Evolutionary conservation across 2,888 invertebrate species (phyloP), one percentile per base, ranked within the genome.

Genomic region (Himalopsyche japonica): DNA sequence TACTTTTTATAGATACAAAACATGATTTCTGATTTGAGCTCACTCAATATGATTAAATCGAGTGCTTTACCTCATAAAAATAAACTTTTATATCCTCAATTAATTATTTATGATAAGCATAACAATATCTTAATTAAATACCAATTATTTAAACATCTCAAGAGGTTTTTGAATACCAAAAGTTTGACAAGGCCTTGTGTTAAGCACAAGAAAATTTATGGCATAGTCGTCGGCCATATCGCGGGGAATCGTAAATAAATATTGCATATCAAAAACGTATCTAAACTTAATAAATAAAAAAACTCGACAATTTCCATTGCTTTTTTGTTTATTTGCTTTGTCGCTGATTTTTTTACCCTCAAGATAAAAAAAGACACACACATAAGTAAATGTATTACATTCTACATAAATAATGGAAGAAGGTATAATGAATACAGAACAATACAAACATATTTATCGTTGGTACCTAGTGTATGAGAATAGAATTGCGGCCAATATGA

Each of bases 221-320:
- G 85, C 81, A 81, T 79, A 80, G 70, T 70, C 82, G 86, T 70
- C 85, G 79, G 80, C 76, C 85, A 76, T 86, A 82, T 84, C 86
- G 84, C 80, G 78, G 81, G 70, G 48, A 86, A 86, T 86, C 86
- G 76, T 83, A 83, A 80, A 86, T 86, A 86, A 86, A 86, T 85
- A 86, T 86, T 84, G 86, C 86, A 84, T 85, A 85, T 86, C 86
- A 84, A 85, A 81, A 82, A 79, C 83, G 86, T 86, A 86, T 86
- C 86, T 86, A 86, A 85, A 85, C 82, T 85, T 84, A 85, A 86
- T 86, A 86, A 86, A 86, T 86, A 86, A 86, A 86, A 85, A 83
- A 81, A 82, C 57, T 79, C 84, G 86, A 86, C 85, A 86, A 86
- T 84, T 86, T 82, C 82, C 84, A 84, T 86, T 84, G 84, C 81